phyloP scores from a whole-genome alignment of 2,113 vertebrate species.

The Vanacampus margaritifer region DNA sequence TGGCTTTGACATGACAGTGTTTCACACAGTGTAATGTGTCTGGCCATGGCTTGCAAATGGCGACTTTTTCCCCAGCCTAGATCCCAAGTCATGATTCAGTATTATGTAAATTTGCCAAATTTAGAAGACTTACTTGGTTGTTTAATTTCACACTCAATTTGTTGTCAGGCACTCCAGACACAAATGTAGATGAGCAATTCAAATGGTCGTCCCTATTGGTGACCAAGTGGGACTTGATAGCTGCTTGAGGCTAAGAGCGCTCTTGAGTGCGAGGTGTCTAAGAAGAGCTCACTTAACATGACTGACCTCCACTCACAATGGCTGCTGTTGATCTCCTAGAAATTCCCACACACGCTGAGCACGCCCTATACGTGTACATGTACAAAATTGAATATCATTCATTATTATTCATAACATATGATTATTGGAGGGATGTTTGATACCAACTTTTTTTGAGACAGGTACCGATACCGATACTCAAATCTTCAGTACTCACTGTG shows the following conservation, averaged over 20 bases:
- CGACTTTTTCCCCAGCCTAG: too few species aligned
- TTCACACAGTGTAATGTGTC: too few species aligned
- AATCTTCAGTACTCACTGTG: too few species aligned
- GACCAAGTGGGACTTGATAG: not conserved
- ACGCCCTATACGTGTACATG: not conserved
- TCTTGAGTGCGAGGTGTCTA: constrained; percentile 39
- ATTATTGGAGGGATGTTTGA: too few species aligned
- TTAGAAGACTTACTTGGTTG: not conserved
- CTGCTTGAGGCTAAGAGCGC: constrained; percentile 10
- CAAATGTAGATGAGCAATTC: not conserved
- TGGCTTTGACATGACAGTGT: too few species aligned
- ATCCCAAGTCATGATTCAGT: too few species aligned
- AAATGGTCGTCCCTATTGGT: not conserved
- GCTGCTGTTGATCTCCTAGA: constrained; percentile 28
- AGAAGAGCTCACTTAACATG: constrained; percentile 33
- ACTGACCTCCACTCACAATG: constrained; percentile 21
- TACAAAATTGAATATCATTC: too few species aligned
- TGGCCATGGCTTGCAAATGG: too few species aligned
- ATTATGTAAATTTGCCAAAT: too few species aligned
- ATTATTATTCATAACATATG: too few species aligned
- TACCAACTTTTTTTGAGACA: too few species aligned
- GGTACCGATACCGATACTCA: too few species aligned
- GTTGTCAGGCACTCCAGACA: not conserved
- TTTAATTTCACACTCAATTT: not conserved
- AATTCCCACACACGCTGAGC: constrained; percentile 15